These are phyloP conservation scores for Mesocricetus auratus DNA, from an alignment of 2,113 vertebrate species.

Conservation along the genomic window DNA sequence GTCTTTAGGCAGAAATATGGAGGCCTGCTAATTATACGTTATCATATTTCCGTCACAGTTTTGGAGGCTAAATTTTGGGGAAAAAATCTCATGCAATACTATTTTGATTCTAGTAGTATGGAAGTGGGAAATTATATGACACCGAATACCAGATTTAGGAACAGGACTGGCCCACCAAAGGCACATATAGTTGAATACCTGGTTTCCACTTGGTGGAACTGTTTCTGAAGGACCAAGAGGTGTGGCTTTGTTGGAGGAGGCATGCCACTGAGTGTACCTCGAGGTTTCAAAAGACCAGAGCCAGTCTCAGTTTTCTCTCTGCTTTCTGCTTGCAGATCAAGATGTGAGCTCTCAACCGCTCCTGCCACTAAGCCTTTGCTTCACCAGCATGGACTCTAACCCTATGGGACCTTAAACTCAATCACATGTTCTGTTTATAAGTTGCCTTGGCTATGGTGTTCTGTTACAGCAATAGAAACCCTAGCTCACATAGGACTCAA, in stretches of 20 bases:
- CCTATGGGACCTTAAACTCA: background rate
- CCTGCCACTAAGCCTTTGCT: background rate
- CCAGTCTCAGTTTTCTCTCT: background rate
- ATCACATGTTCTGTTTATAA: background rate
- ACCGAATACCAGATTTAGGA: background rate
- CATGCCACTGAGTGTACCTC: background rate
- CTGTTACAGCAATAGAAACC: background rate
- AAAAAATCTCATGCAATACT: background rate
- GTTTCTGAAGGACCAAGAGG: background rate
- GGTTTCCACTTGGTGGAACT: background rate
- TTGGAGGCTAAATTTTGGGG: background rate
- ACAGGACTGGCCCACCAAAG: background rate
- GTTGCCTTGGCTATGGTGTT: background rate
- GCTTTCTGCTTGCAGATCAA: background rate
- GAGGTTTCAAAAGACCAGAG: background rate
- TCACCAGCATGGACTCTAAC: background rate
- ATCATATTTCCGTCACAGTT: background rate
- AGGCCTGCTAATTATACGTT: background rate
- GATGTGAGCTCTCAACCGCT: background rate
- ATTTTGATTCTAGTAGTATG: background rate
- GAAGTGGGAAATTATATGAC: background rate
- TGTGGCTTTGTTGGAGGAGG: background rate
- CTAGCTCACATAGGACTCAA: background rate
- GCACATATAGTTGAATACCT: background rate
- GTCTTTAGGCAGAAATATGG: background rate